Base-by-base conservation (phyloP, 2,113 vertebrate genomes). In the Falcunculus frontatus region DNA sequence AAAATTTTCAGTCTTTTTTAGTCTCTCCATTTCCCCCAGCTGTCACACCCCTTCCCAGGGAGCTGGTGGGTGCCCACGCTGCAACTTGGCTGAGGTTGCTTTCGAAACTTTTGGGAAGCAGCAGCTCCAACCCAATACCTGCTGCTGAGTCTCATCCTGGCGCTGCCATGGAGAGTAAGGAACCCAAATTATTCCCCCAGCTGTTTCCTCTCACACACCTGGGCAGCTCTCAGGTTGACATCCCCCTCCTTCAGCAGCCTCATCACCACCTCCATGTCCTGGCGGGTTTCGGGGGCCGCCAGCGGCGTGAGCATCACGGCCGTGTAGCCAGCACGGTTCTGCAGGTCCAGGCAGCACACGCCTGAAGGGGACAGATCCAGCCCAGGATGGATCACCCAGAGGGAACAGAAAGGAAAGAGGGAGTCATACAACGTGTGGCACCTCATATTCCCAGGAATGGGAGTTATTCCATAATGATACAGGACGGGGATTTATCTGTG, bases 301-400 rank as follows among this genome's bases (percentile, higher is more conserved):
- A 99, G 96, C 1, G 99, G 98, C 25, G 99, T 99, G 62, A 99
- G 98, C 99, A 99, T 99, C 96, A 99, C 98, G 0, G 99, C 98
- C 1, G 99, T 99, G 74, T 99, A 99, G 64, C 99, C 99, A 0
- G 99, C 99, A 29, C 98, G 99, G 97, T 99, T 99, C 97, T 99
- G 98, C 91, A 98, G 98, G 96, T 99, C 98, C 68, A 99, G 98
- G 26, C 98, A 96, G 94, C 98, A 98, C 74, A 98, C 64, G 0
- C 98, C 98, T 98, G 85, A 62, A 25, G 17, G 35, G 49, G 22
- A 18, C 4, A 27, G 60, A 17, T 29, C 15, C 72, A 12, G 68
- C 62, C 91, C 56, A 0, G 0, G 1, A 13, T 3, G 83, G 33
- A 21, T 9, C 37, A 5, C 13, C 6, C 7, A 5, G 65, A 55